These are phyloP conservation scores for Oxyruncus cristatus DNA, from an alignment of 2,113 vertebrate species.

Conservation along the genomic window DNA sequence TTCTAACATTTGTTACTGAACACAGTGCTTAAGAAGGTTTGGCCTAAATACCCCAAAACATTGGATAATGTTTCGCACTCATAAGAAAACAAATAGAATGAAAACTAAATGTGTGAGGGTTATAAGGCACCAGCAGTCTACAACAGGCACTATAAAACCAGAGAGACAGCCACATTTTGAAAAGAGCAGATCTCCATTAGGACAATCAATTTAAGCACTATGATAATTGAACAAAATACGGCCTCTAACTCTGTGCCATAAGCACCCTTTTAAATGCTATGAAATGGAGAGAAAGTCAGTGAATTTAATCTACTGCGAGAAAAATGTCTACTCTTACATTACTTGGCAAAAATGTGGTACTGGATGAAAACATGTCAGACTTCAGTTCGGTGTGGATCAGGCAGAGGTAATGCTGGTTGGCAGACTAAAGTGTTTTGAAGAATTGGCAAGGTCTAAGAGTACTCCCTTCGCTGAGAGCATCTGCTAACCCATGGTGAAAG, in stretches of 20 bases:
- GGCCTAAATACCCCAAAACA: neutral
- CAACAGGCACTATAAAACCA: neutral
- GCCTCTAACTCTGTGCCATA: neutral
- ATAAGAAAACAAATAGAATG: neutral
- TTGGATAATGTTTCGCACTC: neutral
- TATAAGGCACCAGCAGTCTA: neutral
- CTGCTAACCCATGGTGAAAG: constrained; percentile 12
- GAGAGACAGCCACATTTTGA: neutral
- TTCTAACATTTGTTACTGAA: neutral
- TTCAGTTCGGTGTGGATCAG: neutral
- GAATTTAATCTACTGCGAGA: neutral
- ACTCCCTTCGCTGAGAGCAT: constrained; percentile 44
- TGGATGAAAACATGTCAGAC: constrained; percentile 7
- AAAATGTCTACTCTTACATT: constrained; percentile 6
- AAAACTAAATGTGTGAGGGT: neutral
- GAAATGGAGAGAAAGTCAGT: neutral
- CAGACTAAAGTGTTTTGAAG: constrained; percentile 30
- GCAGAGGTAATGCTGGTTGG: constrained; percentile 40
- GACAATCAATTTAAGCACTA: neutral
- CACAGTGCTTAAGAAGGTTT: neutral
- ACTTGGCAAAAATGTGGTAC: constrained; percentile 30
- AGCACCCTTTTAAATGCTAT: neutral
- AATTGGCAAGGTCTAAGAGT: constrained; percentile 32
- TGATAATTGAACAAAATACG: neutral
- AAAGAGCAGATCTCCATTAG: neutral